Conservation (phyloP, 2,888 invertebrate genomes). For the Nemotelus pantherinus region DNA sequence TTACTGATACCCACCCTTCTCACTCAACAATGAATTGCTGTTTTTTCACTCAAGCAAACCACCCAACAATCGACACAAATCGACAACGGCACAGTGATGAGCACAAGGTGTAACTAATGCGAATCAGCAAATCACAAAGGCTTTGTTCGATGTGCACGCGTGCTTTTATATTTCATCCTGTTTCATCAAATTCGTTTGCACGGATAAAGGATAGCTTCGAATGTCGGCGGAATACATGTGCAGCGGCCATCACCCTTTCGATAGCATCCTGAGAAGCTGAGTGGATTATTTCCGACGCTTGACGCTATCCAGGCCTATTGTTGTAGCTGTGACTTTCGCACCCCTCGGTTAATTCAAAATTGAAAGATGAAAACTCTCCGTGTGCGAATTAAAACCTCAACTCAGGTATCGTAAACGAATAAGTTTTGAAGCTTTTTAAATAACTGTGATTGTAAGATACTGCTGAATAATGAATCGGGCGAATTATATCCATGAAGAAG, state of each 20-base stretch:
- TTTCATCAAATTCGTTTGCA: conserved; percentile 33
- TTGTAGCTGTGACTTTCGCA: conserved; percentile 41
- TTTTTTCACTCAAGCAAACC: conserved; percentile 34
- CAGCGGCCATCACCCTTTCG: conserved; percentile 13
- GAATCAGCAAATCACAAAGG: conserved; percentile 44
- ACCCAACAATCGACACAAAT: conserved; percentile 15
- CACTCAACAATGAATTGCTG: conserved; percentile 15
- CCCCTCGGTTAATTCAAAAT: not conserved
- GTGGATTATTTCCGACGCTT: conserved; percentile 38
- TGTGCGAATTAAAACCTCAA: not conserved
- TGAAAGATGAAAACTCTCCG: not conserved
- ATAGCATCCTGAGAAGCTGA: conserved; percentile 8
- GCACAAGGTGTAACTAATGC: conserved; percentile 43
- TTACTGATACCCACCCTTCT: not conserved
- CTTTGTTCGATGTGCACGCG: conserved; percentile 36
- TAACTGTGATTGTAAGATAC: too few species aligned
- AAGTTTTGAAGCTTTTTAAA: too few species aligned
- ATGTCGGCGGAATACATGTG: conserved; percentile 2
- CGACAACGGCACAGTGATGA: conserved; percentile 17
- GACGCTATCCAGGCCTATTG: conserved; percentile 22
- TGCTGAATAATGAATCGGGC: too few species aligned
- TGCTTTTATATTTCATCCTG: conserved; percentile 38
- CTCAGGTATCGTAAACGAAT: too few species aligned
- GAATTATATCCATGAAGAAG: too few species aligned
- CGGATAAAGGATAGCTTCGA: conserved; percentile 13